phyloP scores from a whole-genome alignment of 2,888 invertebrate species.

The Aporophyla lueneburgensis region DNA sequence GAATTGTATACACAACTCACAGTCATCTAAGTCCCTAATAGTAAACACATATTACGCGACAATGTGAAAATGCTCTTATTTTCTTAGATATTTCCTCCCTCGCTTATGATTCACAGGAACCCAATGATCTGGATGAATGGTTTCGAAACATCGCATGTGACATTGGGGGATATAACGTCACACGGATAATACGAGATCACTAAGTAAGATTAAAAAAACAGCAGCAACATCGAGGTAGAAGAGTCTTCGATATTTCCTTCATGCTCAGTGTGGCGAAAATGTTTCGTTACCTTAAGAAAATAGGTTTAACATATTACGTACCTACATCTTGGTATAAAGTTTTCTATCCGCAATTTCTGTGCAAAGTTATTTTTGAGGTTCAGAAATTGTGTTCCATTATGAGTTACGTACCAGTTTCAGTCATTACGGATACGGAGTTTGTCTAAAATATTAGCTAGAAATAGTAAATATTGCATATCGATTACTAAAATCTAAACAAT shows the following conservation, averaged over 20 bases:
- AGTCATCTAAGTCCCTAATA: slow-evolving; percentile 22
- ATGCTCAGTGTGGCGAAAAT: slow-evolving; percentile 54
- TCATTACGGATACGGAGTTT: background rate
- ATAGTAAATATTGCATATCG: background rate
- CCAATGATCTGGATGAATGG: slow-evolving; percentile 67
- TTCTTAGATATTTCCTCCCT: slow-evolving; percentile 47
- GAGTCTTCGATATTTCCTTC: slow-evolving; percentile 64
- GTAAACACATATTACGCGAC: slow-evolving; percentile 48
- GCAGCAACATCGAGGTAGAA: slow-evolving; percentile 52
- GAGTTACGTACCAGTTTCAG: too few species aligned
- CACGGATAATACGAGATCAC: slow-evolving; percentile 64
- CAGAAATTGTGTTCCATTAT: background rate
- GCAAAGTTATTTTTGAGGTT: background rate
- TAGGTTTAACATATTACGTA: slow-evolving; percentile 19
- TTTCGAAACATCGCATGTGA: slow-evolving; percentile 57
- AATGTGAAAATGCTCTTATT: slow-evolving; percentile 49
- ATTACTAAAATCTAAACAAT: background rate
- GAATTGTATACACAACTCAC: slow-evolving; percentile 38
- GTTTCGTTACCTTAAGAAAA: slow-evolving; percentile 53
- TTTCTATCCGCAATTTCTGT: background rate
- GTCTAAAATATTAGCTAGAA: background rate
- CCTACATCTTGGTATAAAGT: background rate
- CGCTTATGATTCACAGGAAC: slow-evolving; percentile 54
- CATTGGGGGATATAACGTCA: slow-evolving; percentile 55
- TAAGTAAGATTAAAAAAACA: slow-evolving; percentile 73